phyloP scores from a whole-genome alignment of 2,888 invertebrate genomes.

The Neria commutata region DNA sequence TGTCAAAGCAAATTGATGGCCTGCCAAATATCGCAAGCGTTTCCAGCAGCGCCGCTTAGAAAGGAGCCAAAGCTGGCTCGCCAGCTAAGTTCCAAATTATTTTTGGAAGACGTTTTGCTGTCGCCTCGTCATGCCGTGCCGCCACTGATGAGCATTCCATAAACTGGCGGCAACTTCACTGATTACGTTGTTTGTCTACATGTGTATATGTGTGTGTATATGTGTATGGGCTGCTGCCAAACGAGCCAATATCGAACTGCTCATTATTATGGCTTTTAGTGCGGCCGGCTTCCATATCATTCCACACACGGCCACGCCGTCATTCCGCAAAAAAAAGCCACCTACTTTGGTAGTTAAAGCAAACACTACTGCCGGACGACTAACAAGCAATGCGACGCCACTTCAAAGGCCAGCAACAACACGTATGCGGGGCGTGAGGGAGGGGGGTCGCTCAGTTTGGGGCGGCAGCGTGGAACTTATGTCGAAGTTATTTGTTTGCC shows the following conservation, averaged over 20 bases:
- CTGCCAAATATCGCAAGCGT: conserved; percentile 19
- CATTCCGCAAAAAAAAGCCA: too few species aligned
- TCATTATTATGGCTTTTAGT: conserved; percentile 19
- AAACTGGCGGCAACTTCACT: background rate
- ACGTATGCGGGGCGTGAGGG: background rate
- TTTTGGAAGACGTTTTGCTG: too few species aligned
- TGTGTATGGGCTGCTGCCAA: conserved; percentile 13
- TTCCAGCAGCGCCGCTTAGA: background rate
- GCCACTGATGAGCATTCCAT: conserved; percentile 7
- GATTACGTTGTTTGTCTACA: background rate
- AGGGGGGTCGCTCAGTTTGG: too few species aligned
- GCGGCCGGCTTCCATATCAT: too few species aligned
- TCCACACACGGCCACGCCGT: too few species aligned
- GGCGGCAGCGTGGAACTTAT: conserved; percentile 14
- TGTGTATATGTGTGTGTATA: too few species aligned
- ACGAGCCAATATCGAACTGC: conserved; percentile 21
- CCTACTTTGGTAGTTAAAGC: conserved; percentile 23
- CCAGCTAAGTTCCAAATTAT: too few species aligned
- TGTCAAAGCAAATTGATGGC: conserved; percentile 21
- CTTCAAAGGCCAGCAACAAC: background rate
- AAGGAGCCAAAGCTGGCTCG: background rate
- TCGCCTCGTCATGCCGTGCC: background rate
- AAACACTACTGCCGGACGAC: conserved; percentile 15
- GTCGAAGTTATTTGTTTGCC: conserved; percentile 19
- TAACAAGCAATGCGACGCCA: conserved; percentile 10